Evolutionary conservation across 1,140 invertebrate species (phyloP).

Genomic region (Drusus annulatus): DNA sequence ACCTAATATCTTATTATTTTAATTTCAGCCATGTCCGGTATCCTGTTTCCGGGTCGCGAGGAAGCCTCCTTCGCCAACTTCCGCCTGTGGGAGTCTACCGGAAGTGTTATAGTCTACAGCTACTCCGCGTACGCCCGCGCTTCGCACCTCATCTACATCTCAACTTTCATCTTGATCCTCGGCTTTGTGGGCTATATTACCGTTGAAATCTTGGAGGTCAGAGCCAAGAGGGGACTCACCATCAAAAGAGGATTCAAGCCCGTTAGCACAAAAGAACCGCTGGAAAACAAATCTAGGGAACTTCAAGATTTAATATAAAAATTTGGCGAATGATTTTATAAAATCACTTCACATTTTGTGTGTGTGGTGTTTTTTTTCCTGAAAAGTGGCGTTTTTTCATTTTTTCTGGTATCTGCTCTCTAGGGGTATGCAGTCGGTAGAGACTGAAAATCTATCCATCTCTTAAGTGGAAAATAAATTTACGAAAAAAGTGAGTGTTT

Average conservation of each 20-base stretch:
- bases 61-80: conserved; percentile 96
- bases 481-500: no score
- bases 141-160: conserved; percentile 80
- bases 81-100: conserved; percentile 91
- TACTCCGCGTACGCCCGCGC: conserved; percentile 86
- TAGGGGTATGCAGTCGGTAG: no score
- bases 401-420: no score
- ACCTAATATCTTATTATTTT: neutral
- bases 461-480: no score
- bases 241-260: conserved; percentile 67
- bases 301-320: neutral
- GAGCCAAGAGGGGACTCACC: conserved; percentile 64
- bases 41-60: conserved; percentile 88
- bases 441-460: no score
- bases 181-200: conserved; percentile 81
- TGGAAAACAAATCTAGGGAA: conserved; percentile 1
- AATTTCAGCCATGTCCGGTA: conserved; percentile 85
- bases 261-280: conserved; percentile 53
- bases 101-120: conserved; percentile 89
- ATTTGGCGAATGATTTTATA: no score
- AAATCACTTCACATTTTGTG: no score
- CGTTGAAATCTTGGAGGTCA: conserved; percentile 68
- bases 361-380: no score
- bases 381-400: no score
- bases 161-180: conserved; percentile 80